phyloP scores from a whole-genome alignment of 1,140 invertebrate genomes.

The Diploscapter pachys region DNA sequence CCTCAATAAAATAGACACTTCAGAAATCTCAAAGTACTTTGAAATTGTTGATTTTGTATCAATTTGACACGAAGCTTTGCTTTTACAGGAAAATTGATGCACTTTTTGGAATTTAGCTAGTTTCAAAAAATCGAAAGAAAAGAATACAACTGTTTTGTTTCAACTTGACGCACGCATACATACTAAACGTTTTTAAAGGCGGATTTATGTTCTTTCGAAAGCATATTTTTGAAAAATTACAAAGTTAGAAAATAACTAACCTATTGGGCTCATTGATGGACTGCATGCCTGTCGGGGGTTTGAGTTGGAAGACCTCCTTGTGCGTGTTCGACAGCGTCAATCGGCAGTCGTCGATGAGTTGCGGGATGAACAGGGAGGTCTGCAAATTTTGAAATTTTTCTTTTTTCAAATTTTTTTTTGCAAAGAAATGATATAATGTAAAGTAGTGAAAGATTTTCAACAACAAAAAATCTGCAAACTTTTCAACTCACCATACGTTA shows the following conservation, averaged over 20 bases:
- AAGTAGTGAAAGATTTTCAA: background rate
- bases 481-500: background rate
- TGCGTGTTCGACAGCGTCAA: conserved; percentile 52
- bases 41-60: too few species aligned
- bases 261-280: background rate
- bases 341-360: conserved; percentile 50
- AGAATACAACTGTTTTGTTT: too few species aligned
- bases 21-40: too few species aligned
- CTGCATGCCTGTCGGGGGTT: conserved; percentile 33
- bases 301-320: conserved; percentile 49
- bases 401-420: conserved; percentile 1
- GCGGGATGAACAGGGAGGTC: conserved; percentile 51
- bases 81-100: too few species aligned
- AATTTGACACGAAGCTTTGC: too few species aligned
- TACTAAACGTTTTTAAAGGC: too few species aligned
- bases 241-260: conserved; percentile 1
- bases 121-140: too few species aligned
- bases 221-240: too few species aligned
- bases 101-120: too few species aligned
- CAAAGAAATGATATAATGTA: conserved; percentile 20
- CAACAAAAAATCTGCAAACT: background rate
- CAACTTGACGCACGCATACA: too few species aligned
- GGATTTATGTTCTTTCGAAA: too few species aligned
- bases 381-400: conserved; percentile 27
- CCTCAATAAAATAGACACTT: too few species aligned